Evolutionary conservation across 2,113 vertebrate genomes (phyloP), one percentile per base, ranked within the genome.

Genomic region (Strix aluco): DNA sequence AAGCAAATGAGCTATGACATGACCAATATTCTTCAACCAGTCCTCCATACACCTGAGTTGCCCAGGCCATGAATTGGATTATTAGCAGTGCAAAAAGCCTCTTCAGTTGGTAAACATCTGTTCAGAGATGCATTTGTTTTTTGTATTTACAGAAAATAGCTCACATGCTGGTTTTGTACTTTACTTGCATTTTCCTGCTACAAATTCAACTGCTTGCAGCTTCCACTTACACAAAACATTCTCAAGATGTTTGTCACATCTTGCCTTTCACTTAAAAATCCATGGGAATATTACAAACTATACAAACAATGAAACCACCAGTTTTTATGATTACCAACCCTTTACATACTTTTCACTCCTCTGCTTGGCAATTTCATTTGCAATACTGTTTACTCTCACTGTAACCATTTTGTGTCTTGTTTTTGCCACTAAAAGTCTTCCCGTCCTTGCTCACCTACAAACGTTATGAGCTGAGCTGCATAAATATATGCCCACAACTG

Each of bases 241-340:
- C 75, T 89, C 47, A 84, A 75, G 59, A 91, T 72, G 81, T 63
- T 96, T 95, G 65, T 87, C 91, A 96, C 91, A 97, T 77, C 83
- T 95, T 95, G 95, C 47, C 52, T 91, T 92, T 89, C 83, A 95
- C 77, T 95, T 79, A 92, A 89, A 91, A 94, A 91, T 81, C 65
- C 69, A 91, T 44, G 77, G 61, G 83, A 94, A 91, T 61, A 74
- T 36, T 71, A 67, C 15, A 67, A 84, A 47, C 38, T 52, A 55
- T 11, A 84, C 36, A 70, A 91, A 74, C 21, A 11, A 77, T 3
- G 51, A 86, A 94, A 83, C 55, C 63, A 30, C 30, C 40, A 11
- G 12, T 15, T 88, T 80, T 36, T 54, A 57, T 30, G 25, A 70
- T 40, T 51, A 81, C 22, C 47, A 90, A 21, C 15, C 7, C 69